Base-by-base conservation (phyloP, 2,888 invertebrate species). In the Carabus problematicus region DNA sequence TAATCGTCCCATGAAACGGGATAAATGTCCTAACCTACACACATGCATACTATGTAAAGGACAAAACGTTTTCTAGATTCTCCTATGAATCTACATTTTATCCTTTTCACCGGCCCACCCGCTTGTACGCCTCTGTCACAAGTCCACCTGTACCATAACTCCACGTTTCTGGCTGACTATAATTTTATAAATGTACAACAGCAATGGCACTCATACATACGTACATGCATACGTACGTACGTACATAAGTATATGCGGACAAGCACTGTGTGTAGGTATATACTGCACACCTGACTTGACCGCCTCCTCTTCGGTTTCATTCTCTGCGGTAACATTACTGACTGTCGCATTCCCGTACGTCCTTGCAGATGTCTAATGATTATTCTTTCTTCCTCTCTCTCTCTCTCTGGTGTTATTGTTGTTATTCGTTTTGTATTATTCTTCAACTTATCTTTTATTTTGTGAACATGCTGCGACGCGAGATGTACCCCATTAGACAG, bases 151-250 rank as follows among this genome's bases (percentile, higher is more conserved):
- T 55, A 19, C 64, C 64, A 64, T 64, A 54, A 11, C 49, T 58
- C 12, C 64, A 66, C 64, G 64, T 66, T 47, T 11, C 64, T 12
- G n/a, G 7, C 43, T 11, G 45, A 47, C 58, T 66, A 58, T 66
- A 66, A 66, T 66, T 66, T 66, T 58, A 58, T 66, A 66, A 66
- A 66, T 58, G 64, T 58, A 58, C 64, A 64, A 62, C 62, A 49
- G 49, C 62, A 49, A 47, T 47, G 8, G 18, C 54, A 64, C 55
- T 39, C 43, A 62, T 29, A 62, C 45, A 61, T 19, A 45, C 60
- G 16, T 8, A 59, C 41, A 59, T 6, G 14, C 40, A 58, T 49
- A n/a, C 18, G 12, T 49, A 49, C 18, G 19, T 16, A 52, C 6
- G 19, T 11, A 52, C 14, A 52, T 16, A 52, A 8, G 9, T 16